These are phyloP conservation scores for Sphyrna mokarran DNA, from an alignment of 2,113 vertebrate species.

Conservation along the genomic window DNA sequence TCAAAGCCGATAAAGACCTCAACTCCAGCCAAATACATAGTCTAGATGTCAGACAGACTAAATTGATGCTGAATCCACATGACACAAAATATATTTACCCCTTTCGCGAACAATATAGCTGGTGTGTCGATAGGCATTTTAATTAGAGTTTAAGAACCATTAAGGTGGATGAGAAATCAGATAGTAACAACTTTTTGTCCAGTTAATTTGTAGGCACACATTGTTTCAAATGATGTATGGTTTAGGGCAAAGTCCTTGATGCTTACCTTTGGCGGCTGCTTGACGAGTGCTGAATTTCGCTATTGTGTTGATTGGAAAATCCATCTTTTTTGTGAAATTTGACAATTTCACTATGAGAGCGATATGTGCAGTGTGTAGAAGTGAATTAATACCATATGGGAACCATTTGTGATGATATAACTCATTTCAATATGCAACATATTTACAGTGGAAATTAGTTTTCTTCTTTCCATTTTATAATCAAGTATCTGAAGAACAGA, in stretches of 20 bases:
- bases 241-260: not conserved
- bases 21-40: conserved; percentile 41
- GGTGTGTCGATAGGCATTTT: conserved; percentile 31
- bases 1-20: conserved; percentile 44
- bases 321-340: not conserved
- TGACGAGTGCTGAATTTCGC: not conserved
- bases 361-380: not conserved
- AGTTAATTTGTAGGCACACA: conserved; percentile 1
- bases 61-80: conserved; percentile 32
- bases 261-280: not conserved
- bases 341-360: not conserved
- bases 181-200: conserved; percentile 24
- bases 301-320: not conserved
- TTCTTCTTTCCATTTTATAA: not conserved
- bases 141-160: conserved; percentile 34
- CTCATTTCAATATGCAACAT: not conserved
- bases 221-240: conserved; percentile 19
- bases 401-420: not conserved
- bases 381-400: not conserved
- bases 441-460: not conserved
- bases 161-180: conserved; percentile 35
- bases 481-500: not conserved
- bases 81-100: conserved; percentile 35
- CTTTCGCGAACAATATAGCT: conserved; percentile 3
- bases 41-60: conserved; percentile 45